Percentiles rank a stretch among this genome's conserved stretches.
Evolutionary conservation across 2,797 vertebrate genomes (phyloP).

Genomic region (Neostethus bicornis): DNA sequence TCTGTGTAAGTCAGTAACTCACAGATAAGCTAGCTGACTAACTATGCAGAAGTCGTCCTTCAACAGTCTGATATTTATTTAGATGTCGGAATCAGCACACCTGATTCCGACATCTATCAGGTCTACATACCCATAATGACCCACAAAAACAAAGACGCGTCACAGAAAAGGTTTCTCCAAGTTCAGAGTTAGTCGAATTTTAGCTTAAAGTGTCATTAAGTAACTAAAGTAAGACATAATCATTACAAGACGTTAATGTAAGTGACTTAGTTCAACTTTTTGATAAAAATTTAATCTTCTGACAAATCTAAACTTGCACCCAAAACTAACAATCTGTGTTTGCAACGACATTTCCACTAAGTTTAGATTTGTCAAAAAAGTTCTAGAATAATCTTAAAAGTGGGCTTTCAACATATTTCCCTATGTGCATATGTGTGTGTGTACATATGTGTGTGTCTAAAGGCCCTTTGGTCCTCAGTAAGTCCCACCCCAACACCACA

Average conservation of each 20-base stretch:
- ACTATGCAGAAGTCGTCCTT: no score
- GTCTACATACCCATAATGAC: no score
- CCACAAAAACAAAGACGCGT: no score
- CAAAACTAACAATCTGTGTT: no score
- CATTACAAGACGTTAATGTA: background rate
- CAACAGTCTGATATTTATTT: no score
- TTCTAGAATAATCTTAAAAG: slow-evolving; percentile 31
- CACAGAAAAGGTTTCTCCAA: no score
- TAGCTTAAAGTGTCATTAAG: slow-evolving; percentile 1
- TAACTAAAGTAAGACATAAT: background rate
- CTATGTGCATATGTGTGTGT: slow-evolving; percentile 11
- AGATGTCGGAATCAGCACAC: no score
- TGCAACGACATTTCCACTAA: no score
- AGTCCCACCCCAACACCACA: slow-evolving; percentile 66
- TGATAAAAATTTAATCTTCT: background rate
- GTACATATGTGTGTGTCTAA: slow-evolving; percentile 45
- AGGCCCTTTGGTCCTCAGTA: slow-evolving; percentile 52
- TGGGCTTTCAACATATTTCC: slow-evolving; percentile 28
- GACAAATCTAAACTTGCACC: no score
- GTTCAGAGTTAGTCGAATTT: slow-evolving; percentile 7
- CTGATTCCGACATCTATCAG: no score
- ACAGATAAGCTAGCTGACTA: no score
- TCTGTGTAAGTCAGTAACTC: no score
- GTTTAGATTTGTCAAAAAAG: background rate
- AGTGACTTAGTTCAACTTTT: background rate